A percentile compares a stretch with the other conserved stretches of the same genome.
Conservation (phyloP, 2,888 invertebrate species). For the Copidosoma aretas region DNA sequence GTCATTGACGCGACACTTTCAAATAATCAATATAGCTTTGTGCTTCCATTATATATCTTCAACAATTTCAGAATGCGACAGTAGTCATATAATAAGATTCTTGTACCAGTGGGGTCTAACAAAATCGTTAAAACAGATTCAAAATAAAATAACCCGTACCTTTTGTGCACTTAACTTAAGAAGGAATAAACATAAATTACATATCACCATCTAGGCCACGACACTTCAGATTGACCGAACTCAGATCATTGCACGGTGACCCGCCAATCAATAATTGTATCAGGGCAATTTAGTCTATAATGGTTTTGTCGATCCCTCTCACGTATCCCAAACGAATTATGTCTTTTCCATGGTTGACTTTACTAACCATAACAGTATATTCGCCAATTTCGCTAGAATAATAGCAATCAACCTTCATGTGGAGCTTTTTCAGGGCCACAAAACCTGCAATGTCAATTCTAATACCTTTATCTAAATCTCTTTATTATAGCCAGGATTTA, state of each 20-base stretch:
- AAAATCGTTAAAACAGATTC: conserved; percentile 7
- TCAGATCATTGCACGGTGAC: conserved; percentile 70
- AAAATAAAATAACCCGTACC: background rate
- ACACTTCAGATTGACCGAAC: conserved; percentile 66
- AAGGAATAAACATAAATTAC: no score
- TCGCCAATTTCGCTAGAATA: conserved; percentile 66
- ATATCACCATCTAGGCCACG: conserved; percentile 62
- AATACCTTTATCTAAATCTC: no score
- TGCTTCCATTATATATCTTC: conserved; percentile 52
- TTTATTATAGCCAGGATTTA: no score
- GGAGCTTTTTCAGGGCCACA: conserved; percentile 62
- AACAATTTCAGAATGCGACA: conserved; percentile 61
- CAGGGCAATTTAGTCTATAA: conserved; percentile 61
- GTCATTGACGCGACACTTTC: conserved; percentile 69
- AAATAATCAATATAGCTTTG: conserved; percentile 66
- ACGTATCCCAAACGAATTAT: conserved; percentile 65
- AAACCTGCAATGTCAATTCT: no score
- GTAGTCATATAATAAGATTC: conserved; percentile 67
- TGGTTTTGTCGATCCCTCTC: conserved; percentile 56
- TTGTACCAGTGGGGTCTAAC: conserved; percentile 63
- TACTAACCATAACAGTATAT: conserved; percentile 63
- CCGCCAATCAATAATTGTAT: conserved; percentile 70
- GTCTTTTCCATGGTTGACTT: conserved; percentile 60
- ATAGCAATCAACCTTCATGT: conserved; percentile 64
- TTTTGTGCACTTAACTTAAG: conserved; percentile 48